phyloP scores from a whole-genome alignment of 1,140 invertebrate species.

The Ceratitis capitata region DNA sequence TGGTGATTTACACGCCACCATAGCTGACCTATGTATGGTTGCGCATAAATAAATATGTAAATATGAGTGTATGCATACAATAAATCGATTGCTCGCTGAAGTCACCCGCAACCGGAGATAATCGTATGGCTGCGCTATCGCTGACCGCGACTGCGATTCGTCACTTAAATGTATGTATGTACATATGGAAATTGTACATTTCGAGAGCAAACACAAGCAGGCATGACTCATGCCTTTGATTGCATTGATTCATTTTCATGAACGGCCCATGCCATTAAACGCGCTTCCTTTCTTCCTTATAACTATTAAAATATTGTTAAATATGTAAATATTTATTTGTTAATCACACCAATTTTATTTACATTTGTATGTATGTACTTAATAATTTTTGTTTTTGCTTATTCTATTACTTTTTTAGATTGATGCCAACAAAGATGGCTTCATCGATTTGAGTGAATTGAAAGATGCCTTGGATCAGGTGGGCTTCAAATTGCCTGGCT shows the following conservation, averaged over 20 bases:
- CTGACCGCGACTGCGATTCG: neutral
- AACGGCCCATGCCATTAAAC: neutral
- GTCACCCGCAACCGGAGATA: constrained; percentile 11
- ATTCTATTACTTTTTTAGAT: constrained; percentile 76
- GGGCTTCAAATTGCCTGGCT: constrained; percentile 93
- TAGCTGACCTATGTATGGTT: constrained; percentile 11
- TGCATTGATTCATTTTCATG: neutral
- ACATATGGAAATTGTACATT: constrained; percentile 17
- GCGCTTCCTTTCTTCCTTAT: neutral
- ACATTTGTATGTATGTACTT: neutral
- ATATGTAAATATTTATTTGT: no score
- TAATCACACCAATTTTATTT: neutral
- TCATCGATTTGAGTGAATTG: constrained; percentile 88
- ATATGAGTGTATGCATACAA: neutral
- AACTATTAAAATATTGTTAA: neutral
- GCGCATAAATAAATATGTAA: neutral
- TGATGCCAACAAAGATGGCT: constrained; percentile 90
- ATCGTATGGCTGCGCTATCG: neutral
- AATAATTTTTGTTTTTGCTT: neutral
- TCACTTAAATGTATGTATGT: neutral
- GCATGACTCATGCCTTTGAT: neutral
- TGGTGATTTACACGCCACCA: neutral
- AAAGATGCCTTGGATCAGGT: constrained; percentile 89
- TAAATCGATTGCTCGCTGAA: constrained; percentile 13
- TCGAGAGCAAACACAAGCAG: neutral